These are phyloP conservation scores for Botrylloides violaceus DNA, from an alignment of 23 tunicate species.

Conservation along the genomic window DNA sequence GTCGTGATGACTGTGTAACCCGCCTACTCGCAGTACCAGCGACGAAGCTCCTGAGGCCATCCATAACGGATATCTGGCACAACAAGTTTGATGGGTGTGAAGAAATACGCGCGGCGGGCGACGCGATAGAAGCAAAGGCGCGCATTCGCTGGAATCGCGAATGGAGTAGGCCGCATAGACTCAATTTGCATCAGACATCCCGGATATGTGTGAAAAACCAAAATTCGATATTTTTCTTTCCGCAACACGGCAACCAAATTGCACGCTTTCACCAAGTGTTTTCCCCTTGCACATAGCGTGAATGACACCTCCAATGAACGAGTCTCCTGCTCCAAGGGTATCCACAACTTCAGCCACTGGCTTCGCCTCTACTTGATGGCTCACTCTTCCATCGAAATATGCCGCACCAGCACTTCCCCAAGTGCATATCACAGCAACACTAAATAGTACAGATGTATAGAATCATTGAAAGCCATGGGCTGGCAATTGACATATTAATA, in stretches of 20 bases:
- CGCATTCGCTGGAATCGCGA: too few relatives aligned
- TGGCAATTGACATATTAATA: too few relatives aligned
- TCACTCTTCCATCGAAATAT: neutral
- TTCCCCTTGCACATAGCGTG: slow-evolving; percentile 4
- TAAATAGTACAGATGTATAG: too few relatives aligned
- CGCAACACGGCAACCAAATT: slow-evolving; percentile 16
- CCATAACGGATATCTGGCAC: too few relatives aligned
- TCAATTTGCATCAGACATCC: neutral
- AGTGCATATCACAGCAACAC: slow-evolving; percentile 12
- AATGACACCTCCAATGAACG: slow-evolving; percentile 12
- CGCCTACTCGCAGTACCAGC: too few relatives aligned
- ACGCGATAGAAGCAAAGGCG: too few relatives aligned
- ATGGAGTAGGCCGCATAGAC: too few relatives aligned
- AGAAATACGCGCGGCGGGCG: too few relatives aligned
- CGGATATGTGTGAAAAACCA: slow-evolving; percentile 4
- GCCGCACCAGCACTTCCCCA: slow-evolving; percentile 22
- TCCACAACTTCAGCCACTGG: slow-evolving; percentile 10
- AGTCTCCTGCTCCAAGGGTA: slow-evolving; percentile 21
- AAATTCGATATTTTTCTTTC: slow-evolving; percentile 6
- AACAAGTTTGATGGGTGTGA: too few relatives aligned
- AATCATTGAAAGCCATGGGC: too few relatives aligned
- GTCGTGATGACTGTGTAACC: too few relatives aligned
- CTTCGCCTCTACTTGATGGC: slow-evolving; percentile 4
- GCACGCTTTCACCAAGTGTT: neutral
- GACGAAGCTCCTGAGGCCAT: too few relatives aligned